Base-by-base conservation (phyloP, 2,888 invertebrate species). In the Agrotis segetum region DNA sequence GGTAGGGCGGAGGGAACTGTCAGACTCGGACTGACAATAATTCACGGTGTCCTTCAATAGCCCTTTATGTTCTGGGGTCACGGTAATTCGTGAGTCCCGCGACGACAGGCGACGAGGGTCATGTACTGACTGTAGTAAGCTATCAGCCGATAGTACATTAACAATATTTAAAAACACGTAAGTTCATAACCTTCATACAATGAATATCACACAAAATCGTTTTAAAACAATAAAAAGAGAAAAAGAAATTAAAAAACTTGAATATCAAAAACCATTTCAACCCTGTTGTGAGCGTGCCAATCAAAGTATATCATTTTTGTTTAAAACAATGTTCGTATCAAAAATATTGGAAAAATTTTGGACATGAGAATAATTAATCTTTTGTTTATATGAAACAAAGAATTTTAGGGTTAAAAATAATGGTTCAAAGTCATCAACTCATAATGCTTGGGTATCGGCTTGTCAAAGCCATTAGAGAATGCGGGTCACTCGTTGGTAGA, bases 351-450 rank as follows among this genome's bases (percentile, higher is more conserved):
- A 50, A 11, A 47, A 46, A 17, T 50, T 78, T 81, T 77, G 21
- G 63, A 61, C 56, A 47, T 44, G 56, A 11, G 74, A 61, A 65
- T 77, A 81, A 78, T 81, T 60, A 77, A 77, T 56, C 79, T 63
- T 81, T 82, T 82, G 67, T 72, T 59, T 65, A 29, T 59, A 46
- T 17, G 29, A 55, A 67, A 82, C 50, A 78, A 82, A 58, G 73
- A 72, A 55, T 62, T 52, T 14, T 16, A 14, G 55, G 50, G 59
- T 77, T 67, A 55, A 52, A 78, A 81, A 55, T 60, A 81, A 69
- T 58, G 55, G 21, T 24, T 70, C 47, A 50, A 53, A 71, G 52
- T 49, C 19, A 55, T 50, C 53, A 55, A 49, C 16, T 40, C 40
- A 40, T 34, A 29, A 3, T 29, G 29, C 40, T 2, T 40, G 40